phyloP scores from a whole-genome alignment of 2,797 vertebrate species.

The Danio choprae region DNA sequence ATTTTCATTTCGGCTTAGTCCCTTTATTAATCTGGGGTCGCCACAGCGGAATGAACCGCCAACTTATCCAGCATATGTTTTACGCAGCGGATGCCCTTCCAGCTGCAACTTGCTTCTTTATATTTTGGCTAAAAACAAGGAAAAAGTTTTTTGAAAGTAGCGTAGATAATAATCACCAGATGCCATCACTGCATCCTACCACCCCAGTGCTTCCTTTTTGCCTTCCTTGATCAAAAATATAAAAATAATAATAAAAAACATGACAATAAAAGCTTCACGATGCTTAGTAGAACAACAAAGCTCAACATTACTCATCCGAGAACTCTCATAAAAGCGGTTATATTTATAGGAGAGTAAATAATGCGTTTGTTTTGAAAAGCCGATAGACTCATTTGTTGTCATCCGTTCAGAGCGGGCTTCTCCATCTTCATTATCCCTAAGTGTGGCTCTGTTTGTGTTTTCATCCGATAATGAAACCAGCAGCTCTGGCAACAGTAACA shows the following conservation, averaged over 20 bases:
- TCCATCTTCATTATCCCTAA: slow-evolving; percentile 16
- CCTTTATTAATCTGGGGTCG: too few relatives aligned
- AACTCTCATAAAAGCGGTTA: neutral
- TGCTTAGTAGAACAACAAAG: neutral
- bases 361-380: neutral
- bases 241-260: too few relatives aligned
- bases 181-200: neutral
- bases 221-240: too few relatives aligned
- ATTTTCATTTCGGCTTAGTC: too few relatives aligned
- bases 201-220: neutral
- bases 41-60: too few relatives aligned
- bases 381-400: neutral
- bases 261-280: too few relatives aligned
- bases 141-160: too few relatives aligned
- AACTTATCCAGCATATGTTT: too few relatives aligned
- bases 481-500: slow-evolving; percentile 63
- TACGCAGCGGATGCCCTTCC: too few relatives aligned
- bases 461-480: slow-evolving; percentile 68
- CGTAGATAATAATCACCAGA: neutral
- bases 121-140: too few relatives aligned
- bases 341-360: neutral
- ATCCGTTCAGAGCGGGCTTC: neutral
- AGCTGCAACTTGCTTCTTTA: too few relatives aligned
- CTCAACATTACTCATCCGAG: neutral
- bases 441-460: slow-evolving; percentile 61